Evolutionary conservation across 2,113 vertebrate genomes (phyloP), one percentile per base, ranked within the genome.

Genomic region (Menidia beryllina): DNA sequence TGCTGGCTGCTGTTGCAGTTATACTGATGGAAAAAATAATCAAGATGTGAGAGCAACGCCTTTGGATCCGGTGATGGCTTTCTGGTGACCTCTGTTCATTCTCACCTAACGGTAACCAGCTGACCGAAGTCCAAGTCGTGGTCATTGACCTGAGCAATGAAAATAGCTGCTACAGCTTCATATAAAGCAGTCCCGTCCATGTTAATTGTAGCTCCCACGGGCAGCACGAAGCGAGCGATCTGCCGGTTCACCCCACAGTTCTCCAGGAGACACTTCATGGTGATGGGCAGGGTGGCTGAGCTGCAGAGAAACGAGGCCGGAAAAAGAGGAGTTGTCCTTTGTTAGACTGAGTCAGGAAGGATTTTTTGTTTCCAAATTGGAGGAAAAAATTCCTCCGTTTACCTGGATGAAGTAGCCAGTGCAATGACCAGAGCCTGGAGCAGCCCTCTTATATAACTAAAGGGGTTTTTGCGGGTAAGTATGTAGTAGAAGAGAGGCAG

Each of bases 211-310:
- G 95, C 95, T 2, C 96, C 96, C 0, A 96, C 95, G 0, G 96
- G 96, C 13, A 96, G 90, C 49, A 96, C 96, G 0, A 96, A 96
- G 0, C 96, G 93, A 0, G 96, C 95, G 13, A 97, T 95, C 2
- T 95, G 94, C 0, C 95, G 71, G 89, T 97, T 94, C 1, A 96
- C 94, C 0, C 93, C 75, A 0, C 96, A 96, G 94, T 97, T 96
- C 79, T 97, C 96, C 87, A 97, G 84, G 50, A 97, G 94, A 88
- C 96, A 96, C 89, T 96, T 96, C 78, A 97, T 95, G 66, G 96
- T 96, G 91, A 96, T 96, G 36, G 96, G 96, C 72, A 96, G 51
- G 0, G 96, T 97, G 50, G 96, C 96, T 3, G 96, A 97, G 84
- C 96, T 97, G 92, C 12, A 69, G 39, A 53, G 43, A 38, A 49